A percentile compares a stretch with the other conserved stretches of the same genome.
Evolutionary conservation across 2,888 invertebrate species (phyloP).

Genomic region (Opisthograptis luteolata): DNA sequence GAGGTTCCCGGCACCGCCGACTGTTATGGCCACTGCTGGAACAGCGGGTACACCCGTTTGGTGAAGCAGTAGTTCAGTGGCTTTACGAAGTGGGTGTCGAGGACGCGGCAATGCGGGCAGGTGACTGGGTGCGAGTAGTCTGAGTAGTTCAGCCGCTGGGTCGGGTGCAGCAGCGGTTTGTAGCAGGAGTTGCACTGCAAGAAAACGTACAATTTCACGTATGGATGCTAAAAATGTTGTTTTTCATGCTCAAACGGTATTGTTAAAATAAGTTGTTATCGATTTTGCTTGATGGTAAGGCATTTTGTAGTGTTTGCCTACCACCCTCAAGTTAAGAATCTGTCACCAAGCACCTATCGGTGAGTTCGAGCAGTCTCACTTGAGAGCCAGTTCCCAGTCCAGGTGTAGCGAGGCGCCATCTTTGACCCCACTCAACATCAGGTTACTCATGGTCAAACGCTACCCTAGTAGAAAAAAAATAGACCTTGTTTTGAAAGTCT

Average conservation of each 20-base stretch:
- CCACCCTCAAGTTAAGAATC: too few species aligned
- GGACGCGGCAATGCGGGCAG: slow-evolving; percentile 95
- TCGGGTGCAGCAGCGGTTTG: slow-evolving; percentile 93
- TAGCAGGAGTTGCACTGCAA: slow-evolving; percentile 96
- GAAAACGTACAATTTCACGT: slow-evolving; percentile 30
- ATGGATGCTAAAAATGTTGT: neutral
- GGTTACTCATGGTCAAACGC: too few species aligned
- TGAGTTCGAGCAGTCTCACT: too few species aligned
- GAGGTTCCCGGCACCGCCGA: slow-evolving; percentile 88
- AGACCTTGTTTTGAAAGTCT: too few species aligned
- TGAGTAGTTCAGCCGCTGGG: slow-evolving; percentile 95
- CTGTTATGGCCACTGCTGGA: slow-evolving; percentile 95
- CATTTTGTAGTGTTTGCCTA: too few species aligned
- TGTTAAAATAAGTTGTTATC: too few species aligned
- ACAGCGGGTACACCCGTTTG: slow-evolving; percentile 87
- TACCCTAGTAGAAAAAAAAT: too few species aligned
- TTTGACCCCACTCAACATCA: too few species aligned
- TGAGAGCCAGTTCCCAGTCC: too few species aligned
- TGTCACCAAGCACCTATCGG: too few species aligned
- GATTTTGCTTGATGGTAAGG: too few species aligned
- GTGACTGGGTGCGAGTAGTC: slow-evolving; percentile 96
- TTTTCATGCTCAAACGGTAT: neutral
- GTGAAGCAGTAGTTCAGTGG: slow-evolving; percentile 93
- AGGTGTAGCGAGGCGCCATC: too few species aligned
- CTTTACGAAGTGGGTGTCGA: slow-evolving; percentile 98